Conservation (phyloP, 2,113 vertebrate genomes). For the Perca schrenkii region DNA sequence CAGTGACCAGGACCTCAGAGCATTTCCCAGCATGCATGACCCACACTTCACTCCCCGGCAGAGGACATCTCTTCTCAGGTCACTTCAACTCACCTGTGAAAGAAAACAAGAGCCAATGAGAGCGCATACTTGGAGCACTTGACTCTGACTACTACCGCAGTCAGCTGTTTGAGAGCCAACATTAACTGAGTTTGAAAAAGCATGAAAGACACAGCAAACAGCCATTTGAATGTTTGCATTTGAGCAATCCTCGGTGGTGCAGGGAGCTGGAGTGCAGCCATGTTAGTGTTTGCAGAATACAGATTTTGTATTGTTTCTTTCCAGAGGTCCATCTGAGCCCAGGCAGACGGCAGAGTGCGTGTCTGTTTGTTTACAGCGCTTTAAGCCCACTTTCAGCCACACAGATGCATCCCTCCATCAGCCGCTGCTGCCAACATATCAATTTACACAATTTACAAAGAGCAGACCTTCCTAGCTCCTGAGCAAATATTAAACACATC, state of each 20-base stretch:
- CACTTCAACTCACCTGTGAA: conserved; percentile 51
- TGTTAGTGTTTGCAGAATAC: conserved; percentile 69
- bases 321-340: conserved; percentile 74
- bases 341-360: conserved; percentile 78
- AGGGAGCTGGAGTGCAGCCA: conserved; percentile 51
- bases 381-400: conserved; percentile 82
- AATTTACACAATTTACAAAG: conserved; percentile 82
- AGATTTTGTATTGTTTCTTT: conserved; percentile 72
- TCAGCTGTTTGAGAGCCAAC: conserved; percentile 42
- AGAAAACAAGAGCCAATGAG: conserved; percentile 46
- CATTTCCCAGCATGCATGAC: conserved; percentile 83
- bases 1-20: conserved; percentile 53
- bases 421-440: conserved; percentile 82
- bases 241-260: conserved; percentile 30
- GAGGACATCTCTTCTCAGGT: conserved; percentile 55
- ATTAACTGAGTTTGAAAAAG: conserved; percentile 64
- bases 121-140: conserved; percentile 21
- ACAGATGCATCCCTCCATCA: conserved; percentile 76
- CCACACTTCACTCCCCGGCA: conserved; percentile 70
- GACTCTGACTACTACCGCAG: conserved; percentile 26
- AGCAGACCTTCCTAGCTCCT: conserved; percentile 71
- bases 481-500: conserved; percentile 74
- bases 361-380: conserved; percentile 90
- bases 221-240: conserved; percentile 57
- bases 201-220: conserved; percentile 55